Conservation (phyloP, 1,140 invertebrate genomes). For the Saccostrea cuccullata region DNA sequence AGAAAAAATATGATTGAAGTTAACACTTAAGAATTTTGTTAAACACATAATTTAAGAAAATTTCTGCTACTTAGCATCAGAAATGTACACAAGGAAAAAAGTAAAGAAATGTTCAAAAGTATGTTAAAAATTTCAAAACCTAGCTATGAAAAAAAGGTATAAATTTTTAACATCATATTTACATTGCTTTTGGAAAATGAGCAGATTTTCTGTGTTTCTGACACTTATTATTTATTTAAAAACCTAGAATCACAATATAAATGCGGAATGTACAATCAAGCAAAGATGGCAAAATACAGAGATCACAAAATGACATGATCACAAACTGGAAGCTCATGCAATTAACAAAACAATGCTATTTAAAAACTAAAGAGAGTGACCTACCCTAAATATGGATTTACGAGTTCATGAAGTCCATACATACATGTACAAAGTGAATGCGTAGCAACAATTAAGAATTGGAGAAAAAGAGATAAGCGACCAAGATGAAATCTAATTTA, state of each 20-base stretch:
- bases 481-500: neutral
- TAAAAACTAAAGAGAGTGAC: neutral
- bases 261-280: neutral
- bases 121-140: neutral
- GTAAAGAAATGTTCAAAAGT: neutral
- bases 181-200: neutral
- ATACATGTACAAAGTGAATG: neutral
- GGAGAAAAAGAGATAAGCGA: neutral
- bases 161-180: neutral
- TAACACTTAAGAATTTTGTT: neutral
- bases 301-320: conserved; percentile 4
- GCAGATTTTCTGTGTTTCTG: neutral
- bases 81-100: neutral
- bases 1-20: neutral
- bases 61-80: neutral
- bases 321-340: conserved; percentile 19
- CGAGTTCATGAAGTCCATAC: neutral
- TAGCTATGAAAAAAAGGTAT: neutral
- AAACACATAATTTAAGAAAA: neutral
- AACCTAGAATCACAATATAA: neutral
- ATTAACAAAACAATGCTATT: neutral
- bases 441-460: neutral
- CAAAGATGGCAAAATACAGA: neutral
- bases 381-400: neutral
- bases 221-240: no score